Conservation (phyloP, 1,140 invertebrate species). For the Drosophila pallidifrons region DNA sequence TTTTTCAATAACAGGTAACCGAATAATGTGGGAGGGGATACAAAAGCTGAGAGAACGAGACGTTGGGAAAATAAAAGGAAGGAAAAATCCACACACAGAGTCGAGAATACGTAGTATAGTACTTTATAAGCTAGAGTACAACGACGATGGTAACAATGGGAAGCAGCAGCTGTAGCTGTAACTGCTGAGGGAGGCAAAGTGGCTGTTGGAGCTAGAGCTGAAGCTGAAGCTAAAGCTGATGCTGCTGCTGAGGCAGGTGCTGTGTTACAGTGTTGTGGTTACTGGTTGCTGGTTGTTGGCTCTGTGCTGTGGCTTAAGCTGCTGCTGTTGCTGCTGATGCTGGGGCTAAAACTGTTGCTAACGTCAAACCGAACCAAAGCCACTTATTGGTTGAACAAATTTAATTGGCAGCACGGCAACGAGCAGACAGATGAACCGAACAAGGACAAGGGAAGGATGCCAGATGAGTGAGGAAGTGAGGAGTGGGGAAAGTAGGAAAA, state of each 20-base stretch:
- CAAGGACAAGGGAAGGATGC: too few species aligned
- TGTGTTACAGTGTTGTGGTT: neutral
- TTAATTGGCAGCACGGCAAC: conserved; percentile 63
- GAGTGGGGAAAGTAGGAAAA: neutral
- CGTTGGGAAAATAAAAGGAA: neutral
- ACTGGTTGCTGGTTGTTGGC: conserved; percentile 1
- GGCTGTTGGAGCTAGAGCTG: neutral
- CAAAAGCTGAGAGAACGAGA: conserved; percentile 9
- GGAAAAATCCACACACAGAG: conserved; percentile 5
- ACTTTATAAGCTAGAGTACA: conserved; percentile 21
- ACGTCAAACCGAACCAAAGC: conserved; percentile 58
- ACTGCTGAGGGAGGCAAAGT: neutral
- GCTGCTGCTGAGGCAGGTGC: neutral
- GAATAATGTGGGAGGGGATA: conserved; percentile 8
- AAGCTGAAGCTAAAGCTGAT: neutral
- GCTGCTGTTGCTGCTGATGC: neutral
- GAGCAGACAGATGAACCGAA: conserved; percentile 1
- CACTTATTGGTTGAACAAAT: conserved; percentile 67
- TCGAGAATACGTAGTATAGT: neutral
- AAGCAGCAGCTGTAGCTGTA: neutral
- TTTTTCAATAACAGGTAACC: conserved; percentile 20
- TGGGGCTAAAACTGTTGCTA: conserved; percentile 45
- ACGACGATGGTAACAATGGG: neutral
- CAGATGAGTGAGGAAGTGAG: too few species aligned
- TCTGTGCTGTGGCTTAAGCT: conserved; percentile 32